A percentile compares a stretch with the other conserved stretches of the same genome.
These are phyloP conservation scores for Microchirus variegatus DNA, from an alignment of 2,797 vertebrate genomes.

Conservation along the genomic window DNA sequence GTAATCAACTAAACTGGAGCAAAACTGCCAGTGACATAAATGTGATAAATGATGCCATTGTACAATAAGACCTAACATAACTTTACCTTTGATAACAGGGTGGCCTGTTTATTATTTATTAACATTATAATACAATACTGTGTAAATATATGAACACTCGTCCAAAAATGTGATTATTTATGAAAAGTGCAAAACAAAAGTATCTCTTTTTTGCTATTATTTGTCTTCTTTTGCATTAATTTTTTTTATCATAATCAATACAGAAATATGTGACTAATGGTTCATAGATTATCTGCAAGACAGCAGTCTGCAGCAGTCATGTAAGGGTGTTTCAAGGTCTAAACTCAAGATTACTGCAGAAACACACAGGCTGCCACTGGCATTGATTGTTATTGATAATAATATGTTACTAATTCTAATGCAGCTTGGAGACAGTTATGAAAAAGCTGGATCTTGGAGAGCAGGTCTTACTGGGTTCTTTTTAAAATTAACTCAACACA, in stretches of 20 bases:
- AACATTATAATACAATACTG: not conserved
- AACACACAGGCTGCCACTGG: not conserved
- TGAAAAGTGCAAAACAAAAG: too few relatives aligned
- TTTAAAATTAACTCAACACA: too few relatives aligned
- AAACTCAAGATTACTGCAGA: not conserved
- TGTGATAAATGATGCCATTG: too few relatives aligned
- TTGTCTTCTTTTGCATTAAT: not conserved
- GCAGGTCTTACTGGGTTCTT: too few relatives aligned
- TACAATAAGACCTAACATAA: slow-evolving; percentile 25
- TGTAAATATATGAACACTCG: too few relatives aligned
- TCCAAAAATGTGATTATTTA: not conserved
- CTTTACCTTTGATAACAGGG: slow-evolving; percentile 28
- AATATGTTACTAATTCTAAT: not conserved
- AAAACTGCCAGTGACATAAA: not conserved
- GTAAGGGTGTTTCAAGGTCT: not conserved
- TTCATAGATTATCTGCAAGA: not conserved
- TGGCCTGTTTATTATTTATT: not conserved
- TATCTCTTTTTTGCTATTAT: not conserved
- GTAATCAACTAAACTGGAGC: not conserved
- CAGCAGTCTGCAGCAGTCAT: not conserved
- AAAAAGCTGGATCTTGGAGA: too few relatives aligned
- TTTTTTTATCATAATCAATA: not conserved
- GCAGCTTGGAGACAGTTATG: not conserved
- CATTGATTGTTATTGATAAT: not conserved
- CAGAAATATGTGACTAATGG: not conserved